Percentiles rank a stretch among this genome's conserved stretches.
These are phyloP conservation scores for Drosophila mulleri DNA, from an alignment of 2,888 invertebrate species.

Conservation along the genomic window DNA sequence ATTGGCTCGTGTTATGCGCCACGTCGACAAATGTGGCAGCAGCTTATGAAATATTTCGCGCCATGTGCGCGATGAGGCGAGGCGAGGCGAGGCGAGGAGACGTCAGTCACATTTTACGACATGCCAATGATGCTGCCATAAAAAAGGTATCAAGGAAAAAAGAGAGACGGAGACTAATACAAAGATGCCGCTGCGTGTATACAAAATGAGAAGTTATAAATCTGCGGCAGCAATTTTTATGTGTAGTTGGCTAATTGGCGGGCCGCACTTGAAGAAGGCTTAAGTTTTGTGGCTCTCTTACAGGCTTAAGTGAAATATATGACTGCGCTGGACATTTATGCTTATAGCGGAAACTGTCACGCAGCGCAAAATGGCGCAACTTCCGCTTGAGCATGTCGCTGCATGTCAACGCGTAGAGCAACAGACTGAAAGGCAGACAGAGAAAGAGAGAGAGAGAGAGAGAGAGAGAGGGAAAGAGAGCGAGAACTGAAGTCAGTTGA, in stretches of 20 bases:
- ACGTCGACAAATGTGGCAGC: slow-evolving; percentile 70
- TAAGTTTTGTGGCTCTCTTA: slow-evolving; percentile 38
- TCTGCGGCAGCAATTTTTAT: slow-evolving; percentile 21
- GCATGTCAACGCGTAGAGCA: slow-evolving; percentile 51
- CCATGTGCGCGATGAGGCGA: slow-evolving; percentile 45
- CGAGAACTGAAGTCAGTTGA: slow-evolving; percentile 20
- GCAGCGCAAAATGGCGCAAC: slow-evolving; percentile 71
- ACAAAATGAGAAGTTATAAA: slow-evolving; percentile 43
- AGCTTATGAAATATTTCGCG: slow-evolving; percentile 66
- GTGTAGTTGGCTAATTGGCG: slow-evolving; percentile 52
- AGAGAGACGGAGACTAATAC: not conserved
- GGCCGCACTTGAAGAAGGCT: slow-evolving; percentile 52
- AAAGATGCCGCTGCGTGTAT: slow-evolving; percentile 1
- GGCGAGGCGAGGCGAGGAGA: not conserved
- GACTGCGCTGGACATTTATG: slow-evolving; percentile 64
- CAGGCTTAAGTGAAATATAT: slow-evolving; percentile 65
- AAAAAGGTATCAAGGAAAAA: slow-evolving; percentile 44
- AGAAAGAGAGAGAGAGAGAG: not conserved
- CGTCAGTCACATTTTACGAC: slow-evolving; percentile 77
- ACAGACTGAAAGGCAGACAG: slow-evolving; percentile 47
- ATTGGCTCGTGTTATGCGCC: slow-evolving; percentile 59
- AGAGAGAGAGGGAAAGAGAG: not conserved
- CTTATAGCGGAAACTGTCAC: slow-evolving; percentile 64
- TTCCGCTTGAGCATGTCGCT: slow-evolving; percentile 66
- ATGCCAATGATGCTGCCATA: slow-evolving; percentile 76